A percentile compares a stretch with the other conserved stretches of the same genome.
Evolutionary conservation across 2,888 invertebrate genomes (phyloP).

Genomic region (Caenorhabditis sp.): DNA sequence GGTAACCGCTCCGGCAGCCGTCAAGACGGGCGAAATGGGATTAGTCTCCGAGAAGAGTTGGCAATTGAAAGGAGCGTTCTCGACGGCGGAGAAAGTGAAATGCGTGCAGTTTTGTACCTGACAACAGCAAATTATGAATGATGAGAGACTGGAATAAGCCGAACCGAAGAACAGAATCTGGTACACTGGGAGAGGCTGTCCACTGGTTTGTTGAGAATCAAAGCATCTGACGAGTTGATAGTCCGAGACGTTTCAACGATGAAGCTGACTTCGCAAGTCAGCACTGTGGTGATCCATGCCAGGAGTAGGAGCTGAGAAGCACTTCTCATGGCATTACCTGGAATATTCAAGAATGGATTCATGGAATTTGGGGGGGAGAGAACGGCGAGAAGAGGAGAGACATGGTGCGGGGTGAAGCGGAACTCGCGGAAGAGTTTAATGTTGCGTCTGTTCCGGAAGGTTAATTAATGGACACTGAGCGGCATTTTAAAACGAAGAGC

Average conservation of each 20-base stretch:
- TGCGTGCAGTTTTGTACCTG: slow-evolving; percentile 52
- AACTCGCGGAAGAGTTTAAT: slow-evolving; percentile 35
- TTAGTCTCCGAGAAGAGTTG: slow-evolving; percentile 26
- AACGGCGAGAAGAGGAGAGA: slow-evolving; percentile 6
- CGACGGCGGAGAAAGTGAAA: slow-evolving; percentile 44
- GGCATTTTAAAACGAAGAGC: slow-evolving; percentile 13
- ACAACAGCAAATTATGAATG: neutral
- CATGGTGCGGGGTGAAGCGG: slow-evolving; percentile 15
- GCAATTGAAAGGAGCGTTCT: slow-evolving; percentile 39
- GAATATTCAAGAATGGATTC: neutral
- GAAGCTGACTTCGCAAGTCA: slow-evolving; percentile 34
- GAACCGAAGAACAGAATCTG: slow-evolving; percentile 45
- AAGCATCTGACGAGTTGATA: slow-evolving; percentile 4
- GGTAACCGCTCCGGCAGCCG: slow-evolving; percentile 40
- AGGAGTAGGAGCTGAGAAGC: neutral
- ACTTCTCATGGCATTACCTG: slow-evolving; percentile 54
- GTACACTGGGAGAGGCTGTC: slow-evolving; percentile 49
- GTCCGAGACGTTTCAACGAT: slow-evolving; percentile 23
- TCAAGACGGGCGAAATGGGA: slow-evolving; percentile 14
- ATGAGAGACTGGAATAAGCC: neutral
- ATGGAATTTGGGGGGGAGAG: neutral
- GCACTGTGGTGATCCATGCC: slow-evolving; percentile 9
- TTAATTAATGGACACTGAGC: slow-evolving; percentile 52
- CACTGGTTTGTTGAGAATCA: slow-evolving; percentile 30
- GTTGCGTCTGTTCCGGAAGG: slow-evolving; percentile 47